Conservation (phyloP, 1,140 invertebrate species). For the Cyclina sinensis region DNA sequence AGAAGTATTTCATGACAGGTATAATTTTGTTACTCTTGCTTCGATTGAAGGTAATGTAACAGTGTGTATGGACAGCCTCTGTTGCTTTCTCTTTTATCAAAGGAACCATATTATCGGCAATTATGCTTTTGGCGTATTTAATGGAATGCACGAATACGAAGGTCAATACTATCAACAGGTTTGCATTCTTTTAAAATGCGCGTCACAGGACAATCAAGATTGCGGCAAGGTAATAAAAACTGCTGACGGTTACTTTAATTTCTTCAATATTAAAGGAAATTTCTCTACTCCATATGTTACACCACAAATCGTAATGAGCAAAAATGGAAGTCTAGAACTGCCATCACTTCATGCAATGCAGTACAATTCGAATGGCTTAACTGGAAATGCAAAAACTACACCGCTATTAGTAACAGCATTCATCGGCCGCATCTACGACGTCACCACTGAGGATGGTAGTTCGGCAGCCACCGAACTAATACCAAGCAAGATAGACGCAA, state of each 20-base stretch:
- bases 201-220: constrained; percentile 31
- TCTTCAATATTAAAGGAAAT: constrained; percentile 70
- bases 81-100: constrained; percentile 77
- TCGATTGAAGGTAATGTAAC: constrained; percentile 44
- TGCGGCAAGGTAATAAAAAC: constrained; percentile 72
- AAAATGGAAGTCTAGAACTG: constrained; percentile 42
- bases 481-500: too few relatives aligned
- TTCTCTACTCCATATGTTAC: constrained; percentile 77
- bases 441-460: background rate
- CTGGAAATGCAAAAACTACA: background rate
- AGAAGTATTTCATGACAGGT: constrained; percentile 74
- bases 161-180: constrained; percentile 81
- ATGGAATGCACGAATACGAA: constrained; percentile 79
- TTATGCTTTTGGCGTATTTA: constrained; percentile 83
- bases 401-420: background rate
- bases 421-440: background rate
- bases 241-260: constrained; percentile 72
- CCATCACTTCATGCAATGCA: constrained; percentile 8
- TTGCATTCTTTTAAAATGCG: constrained; percentile 80
- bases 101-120: constrained; percentile 58
- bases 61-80: constrained; percentile 76
- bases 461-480: too few relatives aligned
- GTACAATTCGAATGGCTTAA: background rate
- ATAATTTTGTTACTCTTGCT: constrained; percentile 74
- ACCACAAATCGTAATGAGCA: constrained; percentile 72